phyloP scores from a whole-genome alignment of 2,888 invertebrate species.

The Cybosia mesomella region DNA sequence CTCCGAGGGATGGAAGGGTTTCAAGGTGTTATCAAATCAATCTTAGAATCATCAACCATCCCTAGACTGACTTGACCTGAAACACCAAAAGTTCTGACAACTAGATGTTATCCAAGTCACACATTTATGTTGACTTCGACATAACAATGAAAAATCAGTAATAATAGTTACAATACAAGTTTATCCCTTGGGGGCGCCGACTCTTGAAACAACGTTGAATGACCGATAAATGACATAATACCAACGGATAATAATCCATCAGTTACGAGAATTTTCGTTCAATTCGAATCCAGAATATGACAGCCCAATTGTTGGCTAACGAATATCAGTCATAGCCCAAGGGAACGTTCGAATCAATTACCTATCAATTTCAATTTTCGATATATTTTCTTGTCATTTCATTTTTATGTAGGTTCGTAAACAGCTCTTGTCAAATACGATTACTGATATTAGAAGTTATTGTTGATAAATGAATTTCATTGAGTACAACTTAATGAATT shows the following conservation, averaged over 20 bases:
- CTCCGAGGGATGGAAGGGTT: too few species aligned
- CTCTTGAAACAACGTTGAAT: background rate
- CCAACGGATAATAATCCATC: conserved; percentile 3
- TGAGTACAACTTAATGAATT: too few species aligned
- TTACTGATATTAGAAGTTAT: background rate
- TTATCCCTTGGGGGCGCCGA: background rate
- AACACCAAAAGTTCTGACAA: too few species aligned
- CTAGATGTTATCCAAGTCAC: too few species aligned
- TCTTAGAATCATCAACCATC: too few species aligned
- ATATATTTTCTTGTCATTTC: background rate
- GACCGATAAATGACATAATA: conserved; percentile 2
- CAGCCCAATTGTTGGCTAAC: background rate
- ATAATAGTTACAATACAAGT: background rate
- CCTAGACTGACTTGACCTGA: too few species aligned
- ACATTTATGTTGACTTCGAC: too few species aligned
- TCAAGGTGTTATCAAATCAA: too few species aligned
- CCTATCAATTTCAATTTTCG: conserved; percentile 22
- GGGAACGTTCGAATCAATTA: background rate
- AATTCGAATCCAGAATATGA: background rate
- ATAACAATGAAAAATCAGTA: background rate
- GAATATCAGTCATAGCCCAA: background rate
- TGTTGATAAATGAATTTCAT: background rate
- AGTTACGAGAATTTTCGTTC: background rate
- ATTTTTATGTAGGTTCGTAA: background rate
- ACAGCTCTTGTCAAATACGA: background rate